A percentile compares a stretch with the other conserved stretches of the same genome.
Evolutionary conservation across 2,113 vertebrate species (phyloP).

Genomic region (Bufo gargarizans): DNA sequence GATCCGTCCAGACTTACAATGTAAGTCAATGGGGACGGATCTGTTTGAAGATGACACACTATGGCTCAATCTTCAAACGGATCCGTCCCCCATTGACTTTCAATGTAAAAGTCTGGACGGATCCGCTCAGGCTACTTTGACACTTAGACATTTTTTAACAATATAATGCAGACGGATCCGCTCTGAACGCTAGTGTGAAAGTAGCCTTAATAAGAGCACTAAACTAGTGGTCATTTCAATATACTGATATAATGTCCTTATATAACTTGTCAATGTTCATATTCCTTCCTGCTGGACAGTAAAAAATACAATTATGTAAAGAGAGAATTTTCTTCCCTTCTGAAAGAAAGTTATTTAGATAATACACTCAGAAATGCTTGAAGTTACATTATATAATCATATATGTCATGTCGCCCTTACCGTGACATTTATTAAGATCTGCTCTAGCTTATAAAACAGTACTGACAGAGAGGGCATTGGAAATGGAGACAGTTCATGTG

Average conservation of each 20-base stretch:
- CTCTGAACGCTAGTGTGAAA: too few species aligned
- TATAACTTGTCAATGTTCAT: background rate
- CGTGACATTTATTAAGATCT: background rate
- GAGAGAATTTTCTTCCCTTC: too few species aligned
- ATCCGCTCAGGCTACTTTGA: too few species aligned
- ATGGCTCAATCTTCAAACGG: too few species aligned
- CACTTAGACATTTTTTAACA: too few species aligned
- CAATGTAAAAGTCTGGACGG: too few species aligned
- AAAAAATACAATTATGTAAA: conserved; percentile 1
- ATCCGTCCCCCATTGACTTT: too few species aligned
- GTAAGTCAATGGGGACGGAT: too few species aligned
- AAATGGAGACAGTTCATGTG: background rate
- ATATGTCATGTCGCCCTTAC: conserved; percentile 25
- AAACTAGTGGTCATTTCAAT: background rate
- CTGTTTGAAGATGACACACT: too few species aligned
- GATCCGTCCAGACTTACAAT: too few species aligned
- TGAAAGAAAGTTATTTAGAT: background rate
- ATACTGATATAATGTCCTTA: background rate
- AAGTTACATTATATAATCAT: conserved; percentile 18
- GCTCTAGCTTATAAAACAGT: background rate
- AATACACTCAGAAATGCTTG: background rate
- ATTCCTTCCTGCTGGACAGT: background rate
- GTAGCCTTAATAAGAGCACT: too few species aligned
- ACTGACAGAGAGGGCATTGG: background rate
- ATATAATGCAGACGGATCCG: too few species aligned